Evolutionary conservation across 1,140 invertebrate genomes (phyloP), one percentile per base, ranked within the genome.

Genomic region (Trichomalopsis sarcophagae): DNA sequence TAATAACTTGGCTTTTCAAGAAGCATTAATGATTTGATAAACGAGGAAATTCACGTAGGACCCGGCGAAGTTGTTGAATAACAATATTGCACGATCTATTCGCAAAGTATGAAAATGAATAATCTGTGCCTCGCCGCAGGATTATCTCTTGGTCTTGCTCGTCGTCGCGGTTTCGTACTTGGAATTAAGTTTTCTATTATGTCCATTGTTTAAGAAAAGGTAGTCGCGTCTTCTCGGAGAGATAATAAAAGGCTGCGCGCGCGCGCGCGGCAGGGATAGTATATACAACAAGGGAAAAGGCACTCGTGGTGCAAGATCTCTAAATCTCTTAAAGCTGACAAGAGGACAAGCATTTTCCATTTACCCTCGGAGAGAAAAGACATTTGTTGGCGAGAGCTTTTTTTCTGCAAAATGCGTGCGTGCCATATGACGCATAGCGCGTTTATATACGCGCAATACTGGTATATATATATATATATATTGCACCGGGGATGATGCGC

Each of bases 301-400:
- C 21, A 62, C 55, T n/a, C 21, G 55, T 62, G 55, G 55, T 17
- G 55, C n/a, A 62, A 62, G 55, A 62, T 62, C 55, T 62, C 21
- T 62, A 62, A 62, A 62, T 62, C 55, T 62, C 55, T 62, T 62
- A 62, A 62, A 62, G 55, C 55, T 62, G 55, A 62, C 55, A 62
- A 62, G 55, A 62, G 17, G 55, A 62, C 55, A 62, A 62, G 55
- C 55, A 62, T 62, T 62, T n/a, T 62, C 55, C 55, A 62, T 62
- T 62, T 62, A 62, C 55, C 55, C 55, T 62, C 55, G 55, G 17
- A n/a, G 21, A 62, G 55, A 62, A 62, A 62, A 62, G 55, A 62
- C 55, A n/a, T 62, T 62, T 62, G 55, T 62, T 62, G 17, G 55
- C n/a, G 7, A 62, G 55, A 62, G 21, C n/a, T 62, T 62, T 21